phyloP scores from a whole-genome alignment of 2,888 invertebrate genomes.

The Chirona hameri region DNA sequence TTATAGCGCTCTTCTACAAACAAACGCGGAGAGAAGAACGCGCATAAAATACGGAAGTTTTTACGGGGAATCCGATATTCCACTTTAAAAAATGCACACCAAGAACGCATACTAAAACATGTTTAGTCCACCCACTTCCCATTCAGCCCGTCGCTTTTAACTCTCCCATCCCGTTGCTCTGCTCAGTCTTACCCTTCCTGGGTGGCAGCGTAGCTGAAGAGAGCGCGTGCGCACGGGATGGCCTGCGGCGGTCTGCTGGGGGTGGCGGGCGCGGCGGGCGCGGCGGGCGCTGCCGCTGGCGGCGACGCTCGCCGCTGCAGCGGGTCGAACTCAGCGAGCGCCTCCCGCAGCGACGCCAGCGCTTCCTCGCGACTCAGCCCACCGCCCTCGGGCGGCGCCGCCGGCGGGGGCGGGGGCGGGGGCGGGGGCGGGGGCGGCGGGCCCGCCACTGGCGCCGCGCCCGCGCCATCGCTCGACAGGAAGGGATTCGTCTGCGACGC shows the following conservation, averaged over 20 bases:
- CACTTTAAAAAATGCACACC: no score
- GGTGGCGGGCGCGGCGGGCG: background rate
- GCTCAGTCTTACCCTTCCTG: constrained; percentile 4
- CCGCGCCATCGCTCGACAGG: background rate
- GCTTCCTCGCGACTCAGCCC: constrained; percentile 35
- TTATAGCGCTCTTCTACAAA: no score
- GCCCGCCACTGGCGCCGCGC: background rate
- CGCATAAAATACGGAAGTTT: no score
- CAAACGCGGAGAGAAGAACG: no score
- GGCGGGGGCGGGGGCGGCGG: background rate
- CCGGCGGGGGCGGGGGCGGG: background rate
- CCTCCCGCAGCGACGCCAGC: constrained; percentile 32
- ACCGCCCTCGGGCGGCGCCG: background rate
- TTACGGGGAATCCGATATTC: no score
- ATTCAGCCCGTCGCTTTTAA: no score
- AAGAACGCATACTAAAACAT: no score
- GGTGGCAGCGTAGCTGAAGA: constrained; percentile 25
- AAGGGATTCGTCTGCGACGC: background rate
- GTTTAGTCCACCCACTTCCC: no score
- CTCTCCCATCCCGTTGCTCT: background rate
- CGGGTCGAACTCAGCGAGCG: constrained; percentile 27
- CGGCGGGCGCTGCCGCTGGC: background rate
- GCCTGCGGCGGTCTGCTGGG: background rate
- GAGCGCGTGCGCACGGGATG: constrained; percentile 3
- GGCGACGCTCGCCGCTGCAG: background rate